Evolutionary conservation across 2,113 vertebrate species (phyloP).

Genomic region (Cheilinus undulatus): DNA sequence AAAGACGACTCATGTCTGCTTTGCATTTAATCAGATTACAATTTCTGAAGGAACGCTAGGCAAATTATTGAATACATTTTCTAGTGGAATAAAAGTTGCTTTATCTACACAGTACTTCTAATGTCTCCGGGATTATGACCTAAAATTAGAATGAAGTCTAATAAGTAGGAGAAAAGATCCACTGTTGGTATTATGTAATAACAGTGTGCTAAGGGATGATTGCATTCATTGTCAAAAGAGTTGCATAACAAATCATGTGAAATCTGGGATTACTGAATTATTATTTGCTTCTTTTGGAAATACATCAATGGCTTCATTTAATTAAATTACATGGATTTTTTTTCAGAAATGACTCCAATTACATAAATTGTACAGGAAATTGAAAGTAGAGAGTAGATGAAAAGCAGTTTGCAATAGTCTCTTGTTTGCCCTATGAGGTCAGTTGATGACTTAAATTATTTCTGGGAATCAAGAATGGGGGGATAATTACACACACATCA

Average conservation of each 20-base stretch:
- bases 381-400: not conserved
- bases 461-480: not conserved
- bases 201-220: slow-evolving; percentile 11
- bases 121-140: slow-evolving; percentile 2
- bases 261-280: slow-evolving; percentile 7
- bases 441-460: not conserved
- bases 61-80: not conserved
- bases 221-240: slow-evolving; percentile 18
- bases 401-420: not conserved
- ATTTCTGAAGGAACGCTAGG: no score
- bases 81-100: not conserved
- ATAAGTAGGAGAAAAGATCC: slow-evolving; percentile 6
- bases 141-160: not conserved
- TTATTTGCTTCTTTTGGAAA: not conserved
- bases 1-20: not conserved
- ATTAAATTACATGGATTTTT: slow-evolving; percentile 2
- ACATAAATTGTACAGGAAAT: not conserved
- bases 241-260: slow-evolving; percentile 29
- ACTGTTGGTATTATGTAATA: not conserved
- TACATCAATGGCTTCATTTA: not conserved
- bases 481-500: not conserved
- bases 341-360: not conserved
- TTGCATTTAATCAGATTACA: not conserved
- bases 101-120: not conserved
- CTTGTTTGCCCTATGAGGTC: not conserved